Percentiles rank a stretch among this genome's conserved stretches.
Conservation (phyloP, 2,888 invertebrate species). For the Dromius quadrimaculatus region DNA sequence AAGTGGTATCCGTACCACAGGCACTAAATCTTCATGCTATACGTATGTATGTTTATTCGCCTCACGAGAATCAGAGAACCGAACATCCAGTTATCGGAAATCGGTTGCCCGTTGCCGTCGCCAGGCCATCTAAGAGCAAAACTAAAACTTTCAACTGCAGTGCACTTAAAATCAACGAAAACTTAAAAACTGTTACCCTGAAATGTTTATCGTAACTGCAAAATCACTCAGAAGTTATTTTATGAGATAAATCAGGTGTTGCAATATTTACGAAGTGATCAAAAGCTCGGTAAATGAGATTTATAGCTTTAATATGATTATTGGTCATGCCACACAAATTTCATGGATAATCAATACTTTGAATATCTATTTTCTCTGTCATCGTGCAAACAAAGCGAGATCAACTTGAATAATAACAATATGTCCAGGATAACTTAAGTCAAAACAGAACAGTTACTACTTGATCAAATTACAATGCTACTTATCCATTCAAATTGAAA, state of each 20-base stretch:
- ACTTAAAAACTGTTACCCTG: constrained; percentile 25
- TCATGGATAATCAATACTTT: too few species aligned
- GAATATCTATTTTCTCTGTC: too few species aligned
- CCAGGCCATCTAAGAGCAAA: constrained; percentile 16
- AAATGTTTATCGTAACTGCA: constrained; percentile 27
- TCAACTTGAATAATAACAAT: too few species aligned
- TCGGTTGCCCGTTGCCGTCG: constrained; percentile 17
- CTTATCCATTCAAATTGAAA: too few species aligned
- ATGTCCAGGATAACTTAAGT: too few species aligned
- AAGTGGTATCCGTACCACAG: background rate
- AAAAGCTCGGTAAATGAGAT: too few species aligned
- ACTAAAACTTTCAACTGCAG: constrained; percentile 43
- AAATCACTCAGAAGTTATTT: constrained; percentile 24
- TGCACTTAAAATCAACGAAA: constrained; percentile 40
- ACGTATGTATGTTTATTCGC: constrained; percentile 37
- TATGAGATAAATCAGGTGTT: constrained; percentile 27
- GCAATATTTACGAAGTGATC: constrained; percentile 5
- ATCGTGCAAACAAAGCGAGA: too few species aligned
- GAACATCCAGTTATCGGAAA: constrained; percentile 32
- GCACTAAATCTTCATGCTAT: constrained; percentile 22
- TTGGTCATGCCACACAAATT: too few species aligned
- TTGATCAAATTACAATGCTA: too few species aligned
- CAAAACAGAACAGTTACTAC: too few species aligned
- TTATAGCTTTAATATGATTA: too few species aligned
- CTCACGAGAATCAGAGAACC: constrained; percentile 18